These are phyloP conservation scores for Agraylea sexmaculata DNA, from an alignment of 1,140 invertebrate species.

Conservation along the genomic window DNA sequence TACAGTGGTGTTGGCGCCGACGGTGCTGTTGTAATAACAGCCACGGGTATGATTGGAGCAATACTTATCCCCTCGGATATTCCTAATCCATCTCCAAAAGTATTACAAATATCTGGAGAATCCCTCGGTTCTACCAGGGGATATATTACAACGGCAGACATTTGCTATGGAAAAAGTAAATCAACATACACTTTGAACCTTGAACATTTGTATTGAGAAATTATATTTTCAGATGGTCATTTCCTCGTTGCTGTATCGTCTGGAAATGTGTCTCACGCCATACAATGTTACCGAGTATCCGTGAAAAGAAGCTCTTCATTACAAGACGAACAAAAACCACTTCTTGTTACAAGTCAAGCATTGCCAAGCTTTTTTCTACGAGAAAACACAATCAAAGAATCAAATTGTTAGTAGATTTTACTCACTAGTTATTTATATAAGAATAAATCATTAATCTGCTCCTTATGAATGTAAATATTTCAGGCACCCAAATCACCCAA, in stretches of 20 bases:
- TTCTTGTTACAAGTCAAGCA: slow-evolving; percentile 55
- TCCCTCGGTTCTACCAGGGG: slow-evolving; percentile 61
- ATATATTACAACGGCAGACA: slow-evolving; percentile 61
- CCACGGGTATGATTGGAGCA: slow-evolving; percentile 69
- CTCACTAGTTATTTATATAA: too few relatives aligned
- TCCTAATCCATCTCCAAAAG: slow-evolving; percentile 20
- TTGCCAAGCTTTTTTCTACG: slow-evolving; percentile 71
- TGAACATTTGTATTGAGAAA: too few relatives aligned
- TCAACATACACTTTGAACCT: slow-evolving; percentile 4
- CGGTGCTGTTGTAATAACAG: slow-evolving; percentile 70
- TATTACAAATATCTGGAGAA: slow-evolving; percentile 43
- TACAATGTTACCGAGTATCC: slow-evolving; percentile 64
- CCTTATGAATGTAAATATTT: slow-evolving; percentile 4
- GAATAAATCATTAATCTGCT: not conserved
- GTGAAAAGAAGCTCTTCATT: slow-evolving; percentile 31
- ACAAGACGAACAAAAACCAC: slow-evolving; percentile 36
- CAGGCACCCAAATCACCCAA: slow-evolving; percentile 43
- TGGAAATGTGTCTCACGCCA: slow-evolving; percentile 25
- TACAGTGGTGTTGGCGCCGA: slow-evolving; percentile 56
- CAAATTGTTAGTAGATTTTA: slow-evolving; percentile 25
- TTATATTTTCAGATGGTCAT: slow-evolving; percentile 49
- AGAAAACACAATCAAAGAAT: slow-evolving; percentile 43
- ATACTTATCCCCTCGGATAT: slow-evolving; percentile 46
- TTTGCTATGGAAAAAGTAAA: slow-evolving; percentile 61
- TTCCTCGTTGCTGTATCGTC: slow-evolving; percentile 59